Conservation (phyloP, 2,113 vertebrate genomes). For the Embiotoca jacksoni region DNA sequence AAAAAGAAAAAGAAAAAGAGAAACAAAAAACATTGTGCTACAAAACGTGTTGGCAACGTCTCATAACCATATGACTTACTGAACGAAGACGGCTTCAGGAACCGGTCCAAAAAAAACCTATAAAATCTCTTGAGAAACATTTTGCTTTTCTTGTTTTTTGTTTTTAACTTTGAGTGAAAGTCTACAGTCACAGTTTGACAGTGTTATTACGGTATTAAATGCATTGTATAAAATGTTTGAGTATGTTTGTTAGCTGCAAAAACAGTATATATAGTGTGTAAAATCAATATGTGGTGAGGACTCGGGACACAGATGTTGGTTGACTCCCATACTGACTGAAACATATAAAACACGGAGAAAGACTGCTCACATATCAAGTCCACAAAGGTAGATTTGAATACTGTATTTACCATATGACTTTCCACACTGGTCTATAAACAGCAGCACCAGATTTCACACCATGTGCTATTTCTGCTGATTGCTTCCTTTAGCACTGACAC, state of each 20-base stretch:
- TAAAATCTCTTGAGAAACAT: background rate
- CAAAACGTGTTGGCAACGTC: background rate
- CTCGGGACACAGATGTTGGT: background rate
- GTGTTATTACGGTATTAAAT: no score
- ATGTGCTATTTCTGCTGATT: background rate
- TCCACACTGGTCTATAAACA: conserved; percentile 15
- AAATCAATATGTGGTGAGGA: background rate
- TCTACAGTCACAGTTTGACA: no score
- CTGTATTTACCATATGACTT: background rate
- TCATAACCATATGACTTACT: background rate
- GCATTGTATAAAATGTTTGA: no score
- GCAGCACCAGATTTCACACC: background rate
- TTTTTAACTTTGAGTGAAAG: no score
- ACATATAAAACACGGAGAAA: conserved; percentile 4
- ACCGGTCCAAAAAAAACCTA: background rate
- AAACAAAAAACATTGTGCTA: background rate
- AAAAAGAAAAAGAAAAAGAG: background rate
- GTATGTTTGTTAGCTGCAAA: no score
- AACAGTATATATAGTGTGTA: background rate
- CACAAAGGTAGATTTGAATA: conserved; percentile 10
- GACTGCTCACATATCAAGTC: background rate
- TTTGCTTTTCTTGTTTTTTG: background rate
- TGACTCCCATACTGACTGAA: background rate
- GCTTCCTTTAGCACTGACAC: background rate
- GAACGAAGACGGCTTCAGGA: background rate